Percentiles rank a stretch among this genome's conserved stretches.
phyloP scores from a whole-genome alignment of 1,140 invertebrate species.

The Halictus rubicundus region DNA sequence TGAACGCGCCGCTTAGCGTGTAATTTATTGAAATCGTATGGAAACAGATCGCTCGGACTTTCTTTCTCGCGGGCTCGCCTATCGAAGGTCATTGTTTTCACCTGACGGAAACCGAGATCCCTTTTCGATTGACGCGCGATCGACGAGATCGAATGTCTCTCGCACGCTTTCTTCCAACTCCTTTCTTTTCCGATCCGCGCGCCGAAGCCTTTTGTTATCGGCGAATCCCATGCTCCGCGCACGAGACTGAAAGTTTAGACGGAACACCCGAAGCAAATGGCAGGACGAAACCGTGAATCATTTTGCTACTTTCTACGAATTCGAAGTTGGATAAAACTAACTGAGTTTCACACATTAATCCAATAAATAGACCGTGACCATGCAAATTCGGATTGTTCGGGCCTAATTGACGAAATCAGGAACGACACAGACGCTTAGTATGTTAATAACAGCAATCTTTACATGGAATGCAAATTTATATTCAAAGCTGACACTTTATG shows the following conservation, averaged over 20 bases:
- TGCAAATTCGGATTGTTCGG: too few species aligned
- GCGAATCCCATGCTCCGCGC: background rate
- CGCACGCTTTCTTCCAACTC: constrained; percentile 29
- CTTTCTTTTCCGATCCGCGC: background rate
- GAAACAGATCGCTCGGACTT: constrained; percentile 58
- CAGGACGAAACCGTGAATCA: background rate
- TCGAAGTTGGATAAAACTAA: too few species aligned
- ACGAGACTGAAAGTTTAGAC: background rate
- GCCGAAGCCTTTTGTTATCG: background rate
- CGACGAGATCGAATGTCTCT: constrained; percentile 20
- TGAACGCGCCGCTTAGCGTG: constrained; percentile 61
- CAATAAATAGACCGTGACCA: too few species aligned
- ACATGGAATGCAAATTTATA: too few species aligned
- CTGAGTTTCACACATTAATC: too few species aligned
- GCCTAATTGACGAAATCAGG: too few species aligned
- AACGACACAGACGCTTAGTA: too few species aligned
- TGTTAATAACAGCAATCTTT: too few species aligned
- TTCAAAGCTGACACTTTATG: too few species aligned
- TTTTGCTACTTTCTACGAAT: too few species aligned
- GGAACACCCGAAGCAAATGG: background rate
- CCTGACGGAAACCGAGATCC: constrained; percentile 32
- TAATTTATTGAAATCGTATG: constrained; percentile 66
- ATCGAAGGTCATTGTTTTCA: constrained; percentile 66
- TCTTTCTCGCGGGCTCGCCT: constrained; percentile 47
- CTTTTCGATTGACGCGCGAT: constrained; percentile 23